phyloP scores from a whole-genome alignment of 2,113 vertebrate genomes.

The Phylloscopus trochiloides region DNA sequence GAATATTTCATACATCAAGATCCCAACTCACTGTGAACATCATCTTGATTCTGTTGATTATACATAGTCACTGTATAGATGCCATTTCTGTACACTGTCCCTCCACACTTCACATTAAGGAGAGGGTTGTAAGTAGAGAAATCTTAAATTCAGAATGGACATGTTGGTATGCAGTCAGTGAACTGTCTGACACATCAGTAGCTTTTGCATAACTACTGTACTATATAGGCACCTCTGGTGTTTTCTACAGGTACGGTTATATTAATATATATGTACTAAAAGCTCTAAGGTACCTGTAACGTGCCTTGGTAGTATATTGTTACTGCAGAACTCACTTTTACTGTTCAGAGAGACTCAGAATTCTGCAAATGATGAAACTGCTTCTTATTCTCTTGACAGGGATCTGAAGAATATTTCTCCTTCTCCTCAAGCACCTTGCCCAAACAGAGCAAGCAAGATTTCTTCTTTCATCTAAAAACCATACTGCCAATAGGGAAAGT shows the following conservation, averaged over 20 bases:
- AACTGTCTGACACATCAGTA: not conserved
- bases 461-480: conserved; percentile 15
- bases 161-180: not conserved
- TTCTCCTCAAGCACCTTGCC: not conserved
- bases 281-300: not conserved
- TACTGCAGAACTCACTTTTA: not conserved
- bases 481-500: not conserved
- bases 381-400: not conserved
- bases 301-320: not conserved
- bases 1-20: not conserved
- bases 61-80: not conserved
- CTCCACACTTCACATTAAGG: not conserved
- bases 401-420: not conserved
- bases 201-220: not conserved
- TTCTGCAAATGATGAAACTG: not conserved
- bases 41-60: not conserved
- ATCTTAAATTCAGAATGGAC: not conserved
- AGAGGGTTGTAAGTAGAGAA: not conserved
- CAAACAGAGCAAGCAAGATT: not conserved
- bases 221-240: not conserved
- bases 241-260: not conserved
- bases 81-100: not conserved
- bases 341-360: not conserved
- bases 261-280: not conserved
- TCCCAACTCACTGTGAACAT: not conserved